Evolutionary conservation across 2,888 invertebrate species (phyloP).

Genomic region (Amphipyra berbera): DNA sequence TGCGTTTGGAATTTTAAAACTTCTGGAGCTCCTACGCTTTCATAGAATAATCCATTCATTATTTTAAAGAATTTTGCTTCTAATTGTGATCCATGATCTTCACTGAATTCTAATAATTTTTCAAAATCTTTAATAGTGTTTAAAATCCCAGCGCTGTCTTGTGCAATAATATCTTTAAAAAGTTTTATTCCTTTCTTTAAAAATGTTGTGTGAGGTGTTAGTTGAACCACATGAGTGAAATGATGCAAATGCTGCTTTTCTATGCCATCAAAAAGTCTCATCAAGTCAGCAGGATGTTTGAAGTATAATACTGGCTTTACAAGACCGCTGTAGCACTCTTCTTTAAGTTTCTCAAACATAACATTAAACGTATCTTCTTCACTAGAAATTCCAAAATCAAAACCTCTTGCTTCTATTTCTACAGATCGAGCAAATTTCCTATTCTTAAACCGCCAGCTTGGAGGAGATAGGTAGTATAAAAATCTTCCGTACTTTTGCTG

Average conservation of each 20-base stretch:
- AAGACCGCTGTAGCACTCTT: constrained; percentile 76
- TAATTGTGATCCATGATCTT: constrained; percentile 85
- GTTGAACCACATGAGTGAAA: constrained; percentile 89
- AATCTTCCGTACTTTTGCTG: constrained; percentile 92
- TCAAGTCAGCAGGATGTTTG: constrained; percentile 86
- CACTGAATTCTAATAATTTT: constrained; percentile 77
- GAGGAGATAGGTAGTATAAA: constrained; percentile 91
- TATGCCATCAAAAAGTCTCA: constrained; percentile 89
- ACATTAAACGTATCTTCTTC: constrained; percentile 81
- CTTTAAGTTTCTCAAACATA: constrained; percentile 85
- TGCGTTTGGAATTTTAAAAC: constrained; percentile 90
- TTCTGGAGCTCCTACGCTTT: constrained; percentile 87
- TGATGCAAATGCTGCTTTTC: constrained; percentile 91
- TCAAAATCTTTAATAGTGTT: constrained; percentile 73
- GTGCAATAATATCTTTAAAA: constrained; percentile 79
- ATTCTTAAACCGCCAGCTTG: constrained; percentile 89
- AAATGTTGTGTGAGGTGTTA: constrained; percentile 87
- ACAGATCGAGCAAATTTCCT: constrained; percentile 85
- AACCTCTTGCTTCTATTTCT: constrained; percentile 84
- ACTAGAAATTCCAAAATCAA: constrained; percentile 76
- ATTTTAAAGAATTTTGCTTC: constrained; percentile 88
- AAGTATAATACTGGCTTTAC: constrained; percentile 90
- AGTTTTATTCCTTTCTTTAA: constrained; percentile 82
- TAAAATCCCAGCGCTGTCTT: constrained; percentile 69
- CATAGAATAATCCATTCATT: constrained; percentile 89